A percentile compares a stretch with the other conserved stretches of the same genome.
These are phyloP conservation scores for Plemyria rubiginata DNA, from an alignment of 2,888 invertebrate species.

Conservation along the genomic window DNA sequence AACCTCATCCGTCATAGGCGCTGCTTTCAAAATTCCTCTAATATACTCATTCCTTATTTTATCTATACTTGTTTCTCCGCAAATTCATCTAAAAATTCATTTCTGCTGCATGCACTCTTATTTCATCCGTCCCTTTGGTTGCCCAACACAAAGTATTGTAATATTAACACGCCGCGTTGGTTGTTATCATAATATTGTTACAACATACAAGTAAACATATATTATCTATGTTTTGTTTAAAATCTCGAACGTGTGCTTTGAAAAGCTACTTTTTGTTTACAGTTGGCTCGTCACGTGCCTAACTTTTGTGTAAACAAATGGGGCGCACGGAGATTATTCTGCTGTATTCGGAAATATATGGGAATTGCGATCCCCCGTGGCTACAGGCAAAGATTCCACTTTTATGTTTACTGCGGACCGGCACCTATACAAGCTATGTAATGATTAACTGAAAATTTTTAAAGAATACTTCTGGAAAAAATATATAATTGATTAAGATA, in stretches of 20 bases:
- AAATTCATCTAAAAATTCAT: too few relatives aligned
- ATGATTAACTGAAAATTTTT: slow-evolving; percentile 22
- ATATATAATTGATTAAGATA: slow-evolving; percentile 33
- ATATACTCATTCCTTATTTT: too few relatives aligned
- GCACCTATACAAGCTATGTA: slow-evolving; percentile 11
- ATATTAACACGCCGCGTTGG: slow-evolving; percentile 1
- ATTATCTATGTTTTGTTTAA: slow-evolving; percentile 35
- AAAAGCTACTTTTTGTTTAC: slow-evolving; percentile 44
- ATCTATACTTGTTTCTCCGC: too few relatives aligned
- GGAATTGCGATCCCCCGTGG: slow-evolving; percentile 29
- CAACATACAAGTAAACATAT: slow-evolving; percentile 18
- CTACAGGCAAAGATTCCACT: slow-evolving; percentile 22
- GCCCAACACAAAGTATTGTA: not conserved
- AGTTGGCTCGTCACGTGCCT: slow-evolving; percentile 46
- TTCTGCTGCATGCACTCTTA: too few relatives aligned
- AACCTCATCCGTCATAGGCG: too few relatives aligned
- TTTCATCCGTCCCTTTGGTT: too few relatives aligned
- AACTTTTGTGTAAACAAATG: slow-evolving; percentile 51
- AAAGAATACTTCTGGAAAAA: slow-evolving; percentile 19
- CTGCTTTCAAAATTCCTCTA: too few relatives aligned
- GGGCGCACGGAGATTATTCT: slow-evolving; percentile 40
- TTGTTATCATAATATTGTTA: slow-evolving; percentile 7
- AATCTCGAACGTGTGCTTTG: slow-evolving; percentile 38
- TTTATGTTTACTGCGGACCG: slow-evolving; percentile 25
- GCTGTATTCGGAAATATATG: slow-evolving; percentile 33